phyloP scores from a whole-genome alignment of 2,888 invertebrate genomes.

The Choreutis nemorana region DNA sequence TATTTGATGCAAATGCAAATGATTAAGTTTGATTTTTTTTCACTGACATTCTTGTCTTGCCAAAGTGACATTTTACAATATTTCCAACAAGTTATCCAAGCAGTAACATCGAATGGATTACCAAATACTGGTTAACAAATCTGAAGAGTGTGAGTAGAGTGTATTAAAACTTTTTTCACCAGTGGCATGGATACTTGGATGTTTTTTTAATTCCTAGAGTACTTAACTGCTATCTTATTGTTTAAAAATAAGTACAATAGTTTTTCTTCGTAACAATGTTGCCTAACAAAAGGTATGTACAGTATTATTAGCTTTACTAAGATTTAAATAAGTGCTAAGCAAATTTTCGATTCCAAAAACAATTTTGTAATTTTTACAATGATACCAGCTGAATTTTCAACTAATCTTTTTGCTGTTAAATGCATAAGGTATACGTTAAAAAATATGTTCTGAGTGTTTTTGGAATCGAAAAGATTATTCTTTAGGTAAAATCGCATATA shows the following conservation, averaged over 20 bases:
- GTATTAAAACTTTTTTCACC: too few relatives aligned
- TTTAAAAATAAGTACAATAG: too few relatives aligned
- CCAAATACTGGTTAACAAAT: too few relatives aligned
- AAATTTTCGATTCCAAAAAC: neutral
- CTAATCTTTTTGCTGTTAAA: too few relatives aligned
- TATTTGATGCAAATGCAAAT: constrained; percentile 4
- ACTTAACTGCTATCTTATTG: constrained; percentile 7
- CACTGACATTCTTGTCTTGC: constrained; percentile 32
- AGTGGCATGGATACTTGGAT: too few relatives aligned
- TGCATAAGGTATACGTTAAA: neutral
- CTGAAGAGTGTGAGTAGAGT: too few relatives aligned
- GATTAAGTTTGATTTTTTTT: constrained; percentile 12
- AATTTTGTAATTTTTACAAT: neutral
- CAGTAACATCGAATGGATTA: too few relatives aligned
- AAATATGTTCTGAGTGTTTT: constrained; percentile 12
- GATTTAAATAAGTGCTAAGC: constrained; percentile 16
- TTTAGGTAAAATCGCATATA: constrained; percentile 45
- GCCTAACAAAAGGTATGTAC: constrained; percentile 43
- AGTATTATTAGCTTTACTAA: constrained; percentile 65
- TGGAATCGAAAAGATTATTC: constrained; percentile 24
- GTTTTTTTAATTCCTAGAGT: constrained; percentile 5
- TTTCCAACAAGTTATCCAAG: too few relatives aligned
- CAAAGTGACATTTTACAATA: constrained; percentile 30
- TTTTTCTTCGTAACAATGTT: too few relatives aligned
- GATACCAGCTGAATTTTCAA: constrained; percentile 1